Base-by-base conservation (phyloP, 1,140 invertebrate species). In the Thaumetopoea pityocampa region DNA sequence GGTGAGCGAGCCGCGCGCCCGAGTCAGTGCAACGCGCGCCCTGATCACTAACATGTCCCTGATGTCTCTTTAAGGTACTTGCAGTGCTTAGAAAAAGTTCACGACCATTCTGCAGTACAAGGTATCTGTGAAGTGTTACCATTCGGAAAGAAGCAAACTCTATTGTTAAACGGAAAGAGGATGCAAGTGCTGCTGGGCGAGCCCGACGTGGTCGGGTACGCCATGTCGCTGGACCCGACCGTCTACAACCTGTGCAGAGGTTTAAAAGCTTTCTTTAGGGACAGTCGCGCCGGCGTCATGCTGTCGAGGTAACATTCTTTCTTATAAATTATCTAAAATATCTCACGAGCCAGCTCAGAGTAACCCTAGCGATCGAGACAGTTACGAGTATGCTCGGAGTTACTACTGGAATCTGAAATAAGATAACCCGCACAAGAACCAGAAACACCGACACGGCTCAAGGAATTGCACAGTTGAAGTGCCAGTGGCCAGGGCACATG, bases 181-280 rank as follows among this genome's bases (percentile, higher is more conserved):
- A 84, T 84, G 80, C 72, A 80, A 49, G 59, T 84, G 7, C 29
- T 80, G 3, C 51, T 84, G 1, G 68, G 69, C 1, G 80, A 85
- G 38, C 80, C 80, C 1, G 74, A 81, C 16, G 55, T 83, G n/a
- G 71, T 82, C 2, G 81, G 81, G 0, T 81, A 80, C 37, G 71
- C 78, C 0, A 74, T 78, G 78, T 83, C 73, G 3, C 52, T 80
- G 5, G 85, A 88, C 41, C 85, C 79, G 4, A 85, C 73, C 5
- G 72, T 88, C 7, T 88, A 85, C 42, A 88, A 87, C 40, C 41
- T 88, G 5, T 84, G 84, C 17, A 81, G 85, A 51, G 87, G 82
- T 4, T 43, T 88, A 1, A 86, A 76, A 41, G 80, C 86, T n/a
- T 88, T 87, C 49, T 88, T 87, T 55, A 68, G 67, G 10, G 67